Evolutionary conservation across 2,888 invertebrate genomes (phyloP).

Genomic region (Nipponacmea schrenckii): DNA sequence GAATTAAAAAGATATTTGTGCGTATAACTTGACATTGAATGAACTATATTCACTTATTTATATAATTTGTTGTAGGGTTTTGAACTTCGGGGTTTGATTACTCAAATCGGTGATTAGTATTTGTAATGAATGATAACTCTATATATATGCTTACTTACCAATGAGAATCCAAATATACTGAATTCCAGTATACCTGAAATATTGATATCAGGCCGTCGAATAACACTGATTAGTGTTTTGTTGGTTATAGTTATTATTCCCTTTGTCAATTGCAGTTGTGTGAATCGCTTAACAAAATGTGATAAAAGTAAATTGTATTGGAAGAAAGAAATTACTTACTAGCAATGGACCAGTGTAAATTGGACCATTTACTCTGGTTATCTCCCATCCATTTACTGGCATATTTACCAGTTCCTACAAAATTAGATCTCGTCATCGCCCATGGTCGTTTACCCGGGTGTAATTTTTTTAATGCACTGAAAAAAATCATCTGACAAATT

Average conservation of each 20-base stretch:
- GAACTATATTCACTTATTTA: too few relatives aligned
- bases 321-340: slow-evolving; percentile 49
- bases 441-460: slow-evolving; percentile 51
- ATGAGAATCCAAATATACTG: slow-evolving; percentile 68
- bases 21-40: too few relatives aligned
- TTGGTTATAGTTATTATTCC: too few relatives aligned
- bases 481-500: slow-evolving; percentile 4
- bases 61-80: too few relatives aligned
- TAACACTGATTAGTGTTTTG: too few relatives aligned
- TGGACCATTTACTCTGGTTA: slow-evolving; percentile 73
- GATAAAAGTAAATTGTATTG: too few relatives aligned
- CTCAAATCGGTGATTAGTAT: too few relatives aligned
- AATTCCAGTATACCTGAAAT: slow-evolving; percentile 67
- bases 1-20: too few relatives aligned
- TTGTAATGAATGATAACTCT: neutral
- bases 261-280: too few relatives aligned
- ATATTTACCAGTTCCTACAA: slow-evolving; percentile 79
- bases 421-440: slow-evolving; percentile 82
- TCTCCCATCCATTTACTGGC: slow-evolving; percentile 72
- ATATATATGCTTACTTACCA: slow-evolving; percentile 43
- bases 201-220: neutral
- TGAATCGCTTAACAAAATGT: too few relatives aligned
- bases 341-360: slow-evolving; percentile 76
- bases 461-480: slow-evolving; percentile 35
- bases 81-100: too few relatives aligned